Percentiles rank a stretch among this genome's conserved stretches.
phyloP scores from a whole-genome alignment of 2,888 invertebrate genomes.

The Agrypnus murinus region DNA sequence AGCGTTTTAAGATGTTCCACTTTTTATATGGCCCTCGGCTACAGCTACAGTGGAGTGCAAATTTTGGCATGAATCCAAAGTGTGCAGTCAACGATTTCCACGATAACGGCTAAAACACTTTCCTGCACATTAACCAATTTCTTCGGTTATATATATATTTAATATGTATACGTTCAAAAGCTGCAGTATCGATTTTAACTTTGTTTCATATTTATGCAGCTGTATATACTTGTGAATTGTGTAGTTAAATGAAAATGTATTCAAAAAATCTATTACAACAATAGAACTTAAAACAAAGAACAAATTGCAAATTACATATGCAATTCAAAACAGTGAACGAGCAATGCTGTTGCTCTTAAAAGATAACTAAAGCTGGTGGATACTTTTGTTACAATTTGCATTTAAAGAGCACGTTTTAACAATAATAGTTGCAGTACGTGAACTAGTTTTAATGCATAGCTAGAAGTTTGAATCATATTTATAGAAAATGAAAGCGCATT shows the following conservation, averaged over 20 bases:
- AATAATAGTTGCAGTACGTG: not conserved
- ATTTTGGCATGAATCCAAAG: constrained; percentile 42
- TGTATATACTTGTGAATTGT: too few species aligned
- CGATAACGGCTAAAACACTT: constrained; percentile 44
- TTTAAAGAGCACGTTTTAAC: not conserved
- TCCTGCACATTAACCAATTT: constrained; percentile 50
- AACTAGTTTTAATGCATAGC: not conserved
- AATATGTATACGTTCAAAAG: constrained; percentile 35
- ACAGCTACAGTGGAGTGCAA: constrained; percentile 6
- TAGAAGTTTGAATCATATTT: too few species aligned
- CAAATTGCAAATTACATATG: too few species aligned
- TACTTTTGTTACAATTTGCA: constrained; percentile 1
- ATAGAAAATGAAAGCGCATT: too few species aligned
- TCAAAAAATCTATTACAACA: too few species aligned
- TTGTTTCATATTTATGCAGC: not conserved
- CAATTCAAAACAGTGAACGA: too few species aligned
- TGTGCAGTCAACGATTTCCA: constrained; percentile 31
- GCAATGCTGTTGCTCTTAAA: too few species aligned
- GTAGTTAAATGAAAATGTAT: too few species aligned
- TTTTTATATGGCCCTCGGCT: not conserved
- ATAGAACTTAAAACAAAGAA: too few species aligned
- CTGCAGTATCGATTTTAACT: constrained; percentile 29
- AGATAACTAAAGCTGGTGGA: not conserved
- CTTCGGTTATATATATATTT: constrained; percentile 18
- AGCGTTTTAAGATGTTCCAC: constrained; percentile 17